phyloP scores from a whole-genome alignment of 30 jellyfish, hydroid and myxozoan species.

The Mastigias papua region DNA sequence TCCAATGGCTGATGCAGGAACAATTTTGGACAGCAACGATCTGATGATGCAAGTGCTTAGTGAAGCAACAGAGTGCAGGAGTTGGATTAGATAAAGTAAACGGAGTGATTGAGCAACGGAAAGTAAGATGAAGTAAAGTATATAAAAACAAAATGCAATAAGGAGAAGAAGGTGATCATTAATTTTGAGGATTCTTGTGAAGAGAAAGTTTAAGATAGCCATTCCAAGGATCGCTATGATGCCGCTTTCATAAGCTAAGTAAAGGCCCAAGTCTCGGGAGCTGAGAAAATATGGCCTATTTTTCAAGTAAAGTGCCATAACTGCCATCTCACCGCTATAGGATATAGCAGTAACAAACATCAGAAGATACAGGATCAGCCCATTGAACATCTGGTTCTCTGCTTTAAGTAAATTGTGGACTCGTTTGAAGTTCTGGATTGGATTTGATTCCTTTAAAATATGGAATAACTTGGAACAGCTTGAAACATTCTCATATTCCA shows the following conservation, averaged over 20 bases:
- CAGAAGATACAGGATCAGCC: slow-evolving; percentile 8
- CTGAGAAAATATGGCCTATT: slow-evolving; percentile 17
- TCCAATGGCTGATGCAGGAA: slow-evolving; percentile 4
- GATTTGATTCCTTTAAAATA: slow-evolving; percentile 5
- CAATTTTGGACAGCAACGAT: slow-evolving; percentile 8
- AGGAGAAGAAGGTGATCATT: background rate
- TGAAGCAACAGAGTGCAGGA: slow-evolving; percentile 1
- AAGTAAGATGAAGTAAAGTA: slow-evolving; percentile 3
- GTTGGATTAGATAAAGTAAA: slow-evolving; percentile 2
- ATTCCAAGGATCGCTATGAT: background rate
- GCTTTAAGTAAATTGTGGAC: slow-evolving; percentile 1
- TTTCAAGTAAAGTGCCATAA: background rate
- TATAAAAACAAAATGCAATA: background rate
- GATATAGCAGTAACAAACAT: background rate
- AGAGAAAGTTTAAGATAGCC: background rate
- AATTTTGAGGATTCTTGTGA: slow-evolving; percentile 1
- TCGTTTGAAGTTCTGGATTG: background rate
- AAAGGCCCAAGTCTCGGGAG: slow-evolving; percentile 1
- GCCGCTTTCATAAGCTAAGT: slow-evolving; percentile 8
- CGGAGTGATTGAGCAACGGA: background rate
- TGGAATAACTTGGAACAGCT: background rate
- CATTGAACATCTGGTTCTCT: background rate
- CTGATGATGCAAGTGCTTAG: background rate
- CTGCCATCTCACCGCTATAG: slow-evolving; percentile 15
- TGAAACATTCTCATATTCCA: background rate